Evolutionary conservation across 2,888 invertebrate species (phyloP).

Genomic region (Coremacera marginata): DNA sequence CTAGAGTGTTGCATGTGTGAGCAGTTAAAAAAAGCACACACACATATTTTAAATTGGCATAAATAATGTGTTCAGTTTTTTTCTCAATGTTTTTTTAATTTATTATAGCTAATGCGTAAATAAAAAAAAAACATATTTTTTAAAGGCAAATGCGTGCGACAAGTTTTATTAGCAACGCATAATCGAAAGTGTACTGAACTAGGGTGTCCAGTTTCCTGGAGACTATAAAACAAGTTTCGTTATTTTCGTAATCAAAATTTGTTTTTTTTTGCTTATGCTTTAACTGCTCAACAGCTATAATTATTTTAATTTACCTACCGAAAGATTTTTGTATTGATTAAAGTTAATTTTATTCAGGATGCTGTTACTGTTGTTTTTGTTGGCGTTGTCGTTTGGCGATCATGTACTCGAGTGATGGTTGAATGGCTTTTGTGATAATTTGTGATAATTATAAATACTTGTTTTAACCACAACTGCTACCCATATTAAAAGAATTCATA

Average conservation of each 20-base stretch:
- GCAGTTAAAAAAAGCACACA: not conserved
- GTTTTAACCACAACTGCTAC: no score
- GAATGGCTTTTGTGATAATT: no score
- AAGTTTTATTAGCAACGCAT: constrained; percentile 24
- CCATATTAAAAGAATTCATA: no score
- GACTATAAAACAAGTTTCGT: constrained; percentile 38
- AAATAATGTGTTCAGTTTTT: constrained; percentile 43
- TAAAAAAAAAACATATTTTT: not conserved
- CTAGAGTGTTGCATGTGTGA: not conserved
- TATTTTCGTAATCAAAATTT: constrained; percentile 29
- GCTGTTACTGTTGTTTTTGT: constrained; percentile 38
- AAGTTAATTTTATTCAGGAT: not conserved
- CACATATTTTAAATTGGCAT: constrained; percentile 41
- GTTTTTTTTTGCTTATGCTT: not conserved
- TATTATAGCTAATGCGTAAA: constrained; percentile 23
- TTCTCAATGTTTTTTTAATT: constrained; percentile 40
- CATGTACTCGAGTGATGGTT: no score
- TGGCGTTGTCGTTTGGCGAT: not conserved
- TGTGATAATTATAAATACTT: no score
- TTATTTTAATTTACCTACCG: constrained; percentile 37
- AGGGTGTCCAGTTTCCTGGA: not conserved
- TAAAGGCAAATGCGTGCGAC: constrained; percentile 2
- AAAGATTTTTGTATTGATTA: constrained; percentile 10
- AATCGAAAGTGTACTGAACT: constrained; percentile 45
- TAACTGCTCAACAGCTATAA: constrained; percentile 34